A percentile compares a stretch with the other conserved stretches of the same genome.
These are phyloP conservation scores for Baccha elongata DNA, from an alignment of 2,888 invertebrate genomes.

Conservation along the genomic window DNA sequence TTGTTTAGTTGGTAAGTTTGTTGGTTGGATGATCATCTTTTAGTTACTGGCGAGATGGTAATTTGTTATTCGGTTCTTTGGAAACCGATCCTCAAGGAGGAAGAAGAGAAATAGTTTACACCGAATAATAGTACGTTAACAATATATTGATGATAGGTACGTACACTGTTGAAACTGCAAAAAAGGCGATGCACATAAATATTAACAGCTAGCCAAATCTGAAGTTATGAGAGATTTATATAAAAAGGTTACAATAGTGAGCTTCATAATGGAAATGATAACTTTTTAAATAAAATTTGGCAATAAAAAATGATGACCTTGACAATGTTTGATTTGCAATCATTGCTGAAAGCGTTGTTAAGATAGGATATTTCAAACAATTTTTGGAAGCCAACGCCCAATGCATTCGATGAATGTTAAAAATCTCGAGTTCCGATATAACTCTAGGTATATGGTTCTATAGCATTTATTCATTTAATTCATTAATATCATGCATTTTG, in stretches of 20 bases:
- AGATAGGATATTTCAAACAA: too few relatives aligned
- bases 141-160: slow-evolving; percentile 48
- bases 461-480: too few relatives aligned
- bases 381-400: too few relatives aligned
- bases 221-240: slow-evolving; percentile 2
- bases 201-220: too few relatives aligned
- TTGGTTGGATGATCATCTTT: slow-evolving; percentile 22
- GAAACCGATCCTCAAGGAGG: slow-evolving; percentile 44
- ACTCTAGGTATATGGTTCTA: too few relatives aligned
- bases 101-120: slow-evolving; percentile 17
- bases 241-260: slow-evolving; percentile 1
- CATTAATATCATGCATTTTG: too few relatives aligned
- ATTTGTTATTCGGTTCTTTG: slow-evolving; percentile 67
- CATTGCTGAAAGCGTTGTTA: background rate
- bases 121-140: background rate
- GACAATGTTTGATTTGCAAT: slow-evolving; percentile 7
- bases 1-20: slow-evolving; percentile 23
- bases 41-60: slow-evolving; percentile 40
- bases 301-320: slow-evolving; percentile 8
- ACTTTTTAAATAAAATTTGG: slow-evolving; percentile 3
- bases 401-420: too few relatives aligned
- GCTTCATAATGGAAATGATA: slow-evolving; percentile 5
- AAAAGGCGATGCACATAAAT: slow-evolving; percentile 3
- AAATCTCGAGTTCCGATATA: too few relatives aligned
- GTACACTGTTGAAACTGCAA: slow-evolving; percentile 18